phyloP scores from a whole-genome alignment of 1,140 invertebrate species.

The Drosophila kanapiae region DNA sequence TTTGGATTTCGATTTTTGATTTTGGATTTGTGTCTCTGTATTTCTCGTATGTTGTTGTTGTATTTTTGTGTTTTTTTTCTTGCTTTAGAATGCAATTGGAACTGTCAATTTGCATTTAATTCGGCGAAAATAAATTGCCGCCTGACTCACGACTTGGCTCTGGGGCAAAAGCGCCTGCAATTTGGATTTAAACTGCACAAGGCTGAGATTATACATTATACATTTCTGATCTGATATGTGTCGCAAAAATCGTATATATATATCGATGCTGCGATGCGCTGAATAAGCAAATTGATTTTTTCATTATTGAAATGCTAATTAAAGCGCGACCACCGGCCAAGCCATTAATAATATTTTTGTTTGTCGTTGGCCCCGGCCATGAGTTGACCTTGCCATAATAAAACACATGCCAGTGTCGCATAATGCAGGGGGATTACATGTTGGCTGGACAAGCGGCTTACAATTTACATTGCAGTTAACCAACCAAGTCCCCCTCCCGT shows the following conservation, averaged over 20 bases:
- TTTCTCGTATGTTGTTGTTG: conserved; percentile 1
- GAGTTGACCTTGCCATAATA: conserved; percentile 57
- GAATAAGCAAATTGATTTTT: conserved; percentile 41
- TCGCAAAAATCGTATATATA: conserved; percentile 39
- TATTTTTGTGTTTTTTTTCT: conserved; percentile 12
- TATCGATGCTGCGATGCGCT: conserved; percentile 35
- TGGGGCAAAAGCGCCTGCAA: conserved; percentile 46
- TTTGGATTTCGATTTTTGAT: conserved; percentile 69
- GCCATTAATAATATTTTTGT: conserved; percentile 49
- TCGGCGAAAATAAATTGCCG: conserved; percentile 81
- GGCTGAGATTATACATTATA: conserved; percentile 63
- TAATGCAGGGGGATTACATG: conserved; percentile 45
- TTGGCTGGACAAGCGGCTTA: conserved; percentile 44
- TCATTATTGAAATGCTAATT: conserved; percentile 67
- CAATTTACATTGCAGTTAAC: conserved; percentile 40
- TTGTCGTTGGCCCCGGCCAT: conserved; percentile 24
- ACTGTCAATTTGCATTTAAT: conserved; percentile 83
- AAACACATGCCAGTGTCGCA: conserved; percentile 50
- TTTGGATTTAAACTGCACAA: conserved; percentile 64
- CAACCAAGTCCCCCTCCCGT: conserved; percentile 13
- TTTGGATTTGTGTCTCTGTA: conserved; percentile 42
- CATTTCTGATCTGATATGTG: conserved; percentile 44
- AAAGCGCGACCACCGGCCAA: conserved; percentile 12
- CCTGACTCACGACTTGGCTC: conserved; percentile 76
- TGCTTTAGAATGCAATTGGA: conserved; percentile 77